phyloP scores from a whole-genome alignment of 2,797 vertebrate species.

The Phaenicophaeus curvirostris region DNA sequence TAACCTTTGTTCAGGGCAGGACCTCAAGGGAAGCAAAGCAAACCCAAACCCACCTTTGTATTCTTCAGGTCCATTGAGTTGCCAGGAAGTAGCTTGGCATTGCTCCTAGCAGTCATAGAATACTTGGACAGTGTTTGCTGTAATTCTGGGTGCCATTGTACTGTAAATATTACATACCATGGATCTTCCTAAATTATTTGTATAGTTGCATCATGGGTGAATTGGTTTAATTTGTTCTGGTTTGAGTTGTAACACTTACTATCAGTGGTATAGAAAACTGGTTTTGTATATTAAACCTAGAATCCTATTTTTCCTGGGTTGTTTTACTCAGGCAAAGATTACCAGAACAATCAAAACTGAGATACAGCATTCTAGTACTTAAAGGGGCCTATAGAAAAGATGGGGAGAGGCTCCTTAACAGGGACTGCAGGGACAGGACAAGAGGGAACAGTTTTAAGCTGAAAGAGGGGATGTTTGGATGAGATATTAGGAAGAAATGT shows the following conservation, averaged over 20 bases:
- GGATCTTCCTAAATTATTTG: not conserved
- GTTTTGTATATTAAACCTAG: not conserved
- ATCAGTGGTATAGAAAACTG: not conserved
- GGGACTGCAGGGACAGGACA: too few species aligned
- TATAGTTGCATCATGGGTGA: not conserved
- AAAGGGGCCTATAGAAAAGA: too few species aligned
- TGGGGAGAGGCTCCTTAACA: too few species aligned
- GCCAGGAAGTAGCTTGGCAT: not conserved
- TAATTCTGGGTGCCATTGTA: not conserved
- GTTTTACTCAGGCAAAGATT: not conserved
- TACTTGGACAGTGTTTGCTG: not conserved
- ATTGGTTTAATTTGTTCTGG: not conserved
- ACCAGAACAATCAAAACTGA: not conserved
- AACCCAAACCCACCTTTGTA: not conserved
- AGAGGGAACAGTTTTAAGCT: too few species aligned
- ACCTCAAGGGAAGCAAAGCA: not conserved
- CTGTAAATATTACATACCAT: not conserved
- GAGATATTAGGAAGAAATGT: too few species aligned
- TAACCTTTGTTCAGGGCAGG: not conserved
- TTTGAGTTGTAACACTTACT: not conserved
- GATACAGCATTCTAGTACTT: too few species aligned
- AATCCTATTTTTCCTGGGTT: not conserved
- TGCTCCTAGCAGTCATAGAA: not conserved
- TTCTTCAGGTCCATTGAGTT: not conserved
- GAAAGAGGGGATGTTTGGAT: too few species aligned